These are phyloP conservation scores for Champsocephalus gunnari DNA, from an alignment of 2,797 vertebrate species.

Conservation along the genomic window DNA sequence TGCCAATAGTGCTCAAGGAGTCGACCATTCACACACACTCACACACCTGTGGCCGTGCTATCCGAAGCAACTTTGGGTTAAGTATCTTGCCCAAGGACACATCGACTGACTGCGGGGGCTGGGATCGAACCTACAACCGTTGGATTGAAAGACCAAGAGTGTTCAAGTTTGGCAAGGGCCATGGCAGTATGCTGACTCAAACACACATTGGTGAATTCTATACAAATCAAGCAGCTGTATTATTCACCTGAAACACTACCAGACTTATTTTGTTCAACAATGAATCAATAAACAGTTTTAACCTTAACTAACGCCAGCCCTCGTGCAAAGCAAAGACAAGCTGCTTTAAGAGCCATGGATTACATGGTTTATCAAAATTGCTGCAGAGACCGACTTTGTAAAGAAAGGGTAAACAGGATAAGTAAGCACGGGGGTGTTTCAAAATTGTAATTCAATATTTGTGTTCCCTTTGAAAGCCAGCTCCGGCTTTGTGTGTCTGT, in stretches of 20 bases:
- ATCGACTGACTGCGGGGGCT: too few species aligned
- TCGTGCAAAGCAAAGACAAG: constrained; percentile 9
- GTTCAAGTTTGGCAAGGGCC: background rate
- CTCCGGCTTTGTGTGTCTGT: constrained; percentile 60
- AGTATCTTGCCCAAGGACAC: too few species aligned
- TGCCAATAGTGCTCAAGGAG: too few species aligned
- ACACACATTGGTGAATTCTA: background rate
- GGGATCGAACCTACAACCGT: too few species aligned
- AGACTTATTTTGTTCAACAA: background rate
- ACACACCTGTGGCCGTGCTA: too few species aligned
- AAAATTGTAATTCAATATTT: constrained; percentile 36
- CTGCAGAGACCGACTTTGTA: constrained; percentile 38
- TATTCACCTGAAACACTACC: background rate
- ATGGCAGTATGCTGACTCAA: background rate
- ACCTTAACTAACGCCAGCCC: constrained; percentile 5
- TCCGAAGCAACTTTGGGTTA: too few species aligned
- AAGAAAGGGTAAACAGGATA: constrained; percentile 24
- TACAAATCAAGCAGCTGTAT: background rate
- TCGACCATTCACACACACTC: too few species aligned
- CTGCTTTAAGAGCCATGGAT: constrained; percentile 32
- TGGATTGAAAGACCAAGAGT: background rate
- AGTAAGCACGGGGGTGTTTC: constrained; percentile 40
- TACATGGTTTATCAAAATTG: constrained; percentile 48
- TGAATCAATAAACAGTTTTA: constrained; percentile 5
- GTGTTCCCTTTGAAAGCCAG: constrained; percentile 54